phyloP scores from a whole-genome alignment of 2,888 invertebrate species.

The Exephanes ischioxanthus region DNA sequence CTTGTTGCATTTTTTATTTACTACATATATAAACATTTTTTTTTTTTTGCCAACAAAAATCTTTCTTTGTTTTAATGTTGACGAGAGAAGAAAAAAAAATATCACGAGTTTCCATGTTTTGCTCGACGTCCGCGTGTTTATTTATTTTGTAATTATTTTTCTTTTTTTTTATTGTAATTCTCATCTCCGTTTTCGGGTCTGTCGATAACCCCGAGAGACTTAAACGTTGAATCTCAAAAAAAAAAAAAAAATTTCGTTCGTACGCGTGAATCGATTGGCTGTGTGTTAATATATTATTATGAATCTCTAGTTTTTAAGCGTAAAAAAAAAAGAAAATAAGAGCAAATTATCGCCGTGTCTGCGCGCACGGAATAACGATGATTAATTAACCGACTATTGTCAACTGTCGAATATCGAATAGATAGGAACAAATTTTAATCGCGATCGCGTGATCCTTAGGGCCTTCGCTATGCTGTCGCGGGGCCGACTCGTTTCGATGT shows the following conservation, averaged over 20 bases:
- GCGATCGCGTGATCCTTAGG: slow-evolving; percentile 33
- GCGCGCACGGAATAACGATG: slow-evolving; percentile 4
- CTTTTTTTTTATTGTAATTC: neutral
- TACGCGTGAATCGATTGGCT: slow-evolving; percentile 40
- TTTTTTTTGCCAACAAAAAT: neutral
- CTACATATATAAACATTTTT: neutral
- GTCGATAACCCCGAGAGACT: neutral
- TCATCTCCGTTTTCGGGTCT: neutral
- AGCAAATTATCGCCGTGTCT: neutral
- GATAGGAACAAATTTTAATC: slow-evolving; percentile 65
- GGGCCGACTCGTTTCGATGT: slow-evolving; percentile 17
- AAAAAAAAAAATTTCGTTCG: slow-evolving; percentile 1
- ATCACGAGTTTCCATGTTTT: no score
- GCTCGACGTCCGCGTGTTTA: neutral
- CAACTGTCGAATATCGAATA: slow-evolving; percentile 59
- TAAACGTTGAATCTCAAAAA: neutral
- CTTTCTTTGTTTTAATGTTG: no score
- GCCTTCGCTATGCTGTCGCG: slow-evolving; percentile 37
- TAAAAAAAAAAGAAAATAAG: neutral
- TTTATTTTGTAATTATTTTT: neutral
- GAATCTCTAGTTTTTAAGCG: slow-evolving; percentile 16
- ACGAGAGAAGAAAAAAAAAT: no score
- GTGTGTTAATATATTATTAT: slow-evolving; percentile 46
- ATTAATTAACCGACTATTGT: slow-evolving; percentile 43
- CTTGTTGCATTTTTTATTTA: neutral